phyloP scores from a whole-genome alignment of 2,797 vertebrate genomes.

The Euphonia xanthogaster region DNA sequence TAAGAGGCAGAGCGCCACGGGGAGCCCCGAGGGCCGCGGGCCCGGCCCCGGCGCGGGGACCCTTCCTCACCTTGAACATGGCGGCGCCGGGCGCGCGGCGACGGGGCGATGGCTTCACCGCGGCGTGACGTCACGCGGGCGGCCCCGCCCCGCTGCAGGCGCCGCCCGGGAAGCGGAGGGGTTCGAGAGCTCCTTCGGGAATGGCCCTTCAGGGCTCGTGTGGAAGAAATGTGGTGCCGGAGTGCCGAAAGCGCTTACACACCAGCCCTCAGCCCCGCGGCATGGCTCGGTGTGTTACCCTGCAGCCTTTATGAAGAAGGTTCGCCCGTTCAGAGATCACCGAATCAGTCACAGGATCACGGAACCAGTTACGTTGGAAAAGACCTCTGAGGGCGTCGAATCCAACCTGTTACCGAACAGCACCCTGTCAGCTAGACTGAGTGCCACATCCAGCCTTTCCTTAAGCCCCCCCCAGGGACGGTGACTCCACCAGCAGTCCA shows the following conservation, averaged over 20 bases:
- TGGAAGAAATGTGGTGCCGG: rapidly evolving
- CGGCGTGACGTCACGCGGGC: background rate
- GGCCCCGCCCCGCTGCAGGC: background rate
- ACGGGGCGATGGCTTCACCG: background rate
- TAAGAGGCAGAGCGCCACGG: rapidly evolving
- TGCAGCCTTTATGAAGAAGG: no score
- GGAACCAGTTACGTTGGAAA: rapidly evolving
- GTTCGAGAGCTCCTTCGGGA: rapidly evolving
- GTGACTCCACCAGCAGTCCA: background rate
- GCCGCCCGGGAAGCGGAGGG: rapidly evolving
- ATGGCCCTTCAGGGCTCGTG: rapidly evolving
- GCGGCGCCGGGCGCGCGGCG: background rate
- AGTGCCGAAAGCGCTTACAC: rapidly evolving
- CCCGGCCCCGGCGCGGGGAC: background rate
- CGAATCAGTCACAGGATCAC: background rate
- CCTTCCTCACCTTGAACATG: background rate
- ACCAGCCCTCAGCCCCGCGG: rapidly evolving
- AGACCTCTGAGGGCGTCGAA: background rate
- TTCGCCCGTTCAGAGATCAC: background rate
- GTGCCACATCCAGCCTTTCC: background rate
- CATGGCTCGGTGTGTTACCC: rapidly evolving
- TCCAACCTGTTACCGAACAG: no score
- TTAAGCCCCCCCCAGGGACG: background rate
- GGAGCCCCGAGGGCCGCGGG: background rate
- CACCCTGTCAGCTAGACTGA: rapidly evolving